Evolutionary conservation across 37 sponge, comb jelly and placozoan genomes (phyloP).

Genomic region (Aphrocallistes beatrix): DNA sequence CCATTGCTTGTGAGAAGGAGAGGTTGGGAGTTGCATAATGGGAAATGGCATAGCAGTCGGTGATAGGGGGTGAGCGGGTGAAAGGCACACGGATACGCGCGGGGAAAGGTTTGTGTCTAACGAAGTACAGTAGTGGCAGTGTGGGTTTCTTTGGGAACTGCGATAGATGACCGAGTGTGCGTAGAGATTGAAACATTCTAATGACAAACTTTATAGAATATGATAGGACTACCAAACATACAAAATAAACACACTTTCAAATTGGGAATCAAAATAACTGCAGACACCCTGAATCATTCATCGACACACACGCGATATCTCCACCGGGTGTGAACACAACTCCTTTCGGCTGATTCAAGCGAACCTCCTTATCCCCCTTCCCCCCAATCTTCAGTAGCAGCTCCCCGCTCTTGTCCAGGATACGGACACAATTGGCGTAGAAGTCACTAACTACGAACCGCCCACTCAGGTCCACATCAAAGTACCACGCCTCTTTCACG

Average conservation of each 20-base stretch:
- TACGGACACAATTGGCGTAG: neutral
- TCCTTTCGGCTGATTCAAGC: neutral
- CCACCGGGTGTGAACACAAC: neutral
- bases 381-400: neutral
- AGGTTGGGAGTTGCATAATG: neutral
- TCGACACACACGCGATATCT: neutral
- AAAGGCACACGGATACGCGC: neutral
- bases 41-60: neutral
- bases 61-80: neutral
- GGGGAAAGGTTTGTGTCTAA: neutral
- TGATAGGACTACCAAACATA: too few relatives aligned
- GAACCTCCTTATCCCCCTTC: slow-evolving; percentile 6
- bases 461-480: neutral
- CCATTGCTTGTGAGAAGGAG: neutral
- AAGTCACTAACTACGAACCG: neutral
- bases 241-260: neutral
- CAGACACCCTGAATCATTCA: neutral
- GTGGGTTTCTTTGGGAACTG: neutral
- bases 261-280: neutral
- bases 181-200: neutral
- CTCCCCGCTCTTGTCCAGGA: neutral
- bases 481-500: neutral
- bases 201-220: too few relatives aligned
- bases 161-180: neutral
- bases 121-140: neutral